Conservation (phyloP, 1,140 invertebrate genomes). For the Drosophila littoralis region DNA sequence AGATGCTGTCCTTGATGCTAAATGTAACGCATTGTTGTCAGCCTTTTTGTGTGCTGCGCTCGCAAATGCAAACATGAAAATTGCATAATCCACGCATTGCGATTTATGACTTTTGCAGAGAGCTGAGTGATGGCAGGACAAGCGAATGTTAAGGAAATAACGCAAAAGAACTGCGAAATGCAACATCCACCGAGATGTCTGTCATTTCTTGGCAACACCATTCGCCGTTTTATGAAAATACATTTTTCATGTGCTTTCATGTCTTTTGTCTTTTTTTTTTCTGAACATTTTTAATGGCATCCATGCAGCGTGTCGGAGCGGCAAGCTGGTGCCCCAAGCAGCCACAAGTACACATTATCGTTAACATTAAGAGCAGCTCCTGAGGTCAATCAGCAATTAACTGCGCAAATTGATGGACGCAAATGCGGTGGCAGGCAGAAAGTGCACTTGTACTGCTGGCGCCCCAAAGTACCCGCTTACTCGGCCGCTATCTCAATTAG, state of each 20-base stretch:
- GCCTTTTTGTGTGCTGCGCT: slow-evolving; percentile 32
- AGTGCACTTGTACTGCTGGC: slow-evolving; percentile 20
- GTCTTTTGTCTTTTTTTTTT: neutral
- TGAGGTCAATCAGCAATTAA: slow-evolving; percentile 78
- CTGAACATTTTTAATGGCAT: slow-evolving; percentile 7
- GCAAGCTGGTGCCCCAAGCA: neutral
- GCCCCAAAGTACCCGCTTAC: slow-evolving; percentile 48
- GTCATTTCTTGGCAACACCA: slow-evolving; percentile 56
- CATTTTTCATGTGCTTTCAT: slow-evolving; percentile 49
- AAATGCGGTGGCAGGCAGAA: slow-evolving; percentile 38
- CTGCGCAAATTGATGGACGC: slow-evolving; percentile 72
- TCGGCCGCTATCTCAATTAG: slow-evolving; percentile 65
- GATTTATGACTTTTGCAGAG: slow-evolving; percentile 79
- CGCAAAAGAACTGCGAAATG: slow-evolving; percentile 56
- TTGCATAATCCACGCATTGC: slow-evolving; percentile 83
- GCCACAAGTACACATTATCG: slow-evolving; percentile 49
- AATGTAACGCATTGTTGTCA: slow-evolving; percentile 78
- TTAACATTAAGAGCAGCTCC: slow-evolving; percentile 44
- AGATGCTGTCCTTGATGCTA: slow-evolving; percentile 28
- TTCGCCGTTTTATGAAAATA: slow-evolving; percentile 57
- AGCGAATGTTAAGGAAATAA: slow-evolving; percentile 76
- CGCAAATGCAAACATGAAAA: slow-evolving; percentile 79
- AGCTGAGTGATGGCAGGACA: slow-evolving; percentile 72
- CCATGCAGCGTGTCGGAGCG: neutral
- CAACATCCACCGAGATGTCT: slow-evolving; percentile 56